Percentiles rank a stretch among this genome's conserved stretches.
Conservation (phyloP, 1,140 invertebrate genomes). For the Drosophila truncata region DNA sequence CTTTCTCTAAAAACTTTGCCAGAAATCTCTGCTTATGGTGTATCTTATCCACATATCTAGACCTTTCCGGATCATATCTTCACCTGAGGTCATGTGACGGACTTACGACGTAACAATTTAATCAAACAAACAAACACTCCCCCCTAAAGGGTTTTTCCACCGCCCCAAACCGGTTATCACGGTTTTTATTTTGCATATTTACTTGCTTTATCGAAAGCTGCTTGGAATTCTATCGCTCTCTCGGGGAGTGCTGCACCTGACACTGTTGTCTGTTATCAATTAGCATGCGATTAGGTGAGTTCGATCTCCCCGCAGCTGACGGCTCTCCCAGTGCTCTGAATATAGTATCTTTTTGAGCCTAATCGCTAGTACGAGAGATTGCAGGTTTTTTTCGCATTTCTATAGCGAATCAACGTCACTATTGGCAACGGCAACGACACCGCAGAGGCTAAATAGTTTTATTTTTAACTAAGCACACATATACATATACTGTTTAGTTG, state of each 20-base stretch:
- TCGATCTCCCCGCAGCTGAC: constrained; percentile 38
- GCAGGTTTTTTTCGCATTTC: constrained; percentile 39
- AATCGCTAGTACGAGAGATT: constrained; percentile 34
- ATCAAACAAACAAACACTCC: constrained; percentile 7
- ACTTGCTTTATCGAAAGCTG: constrained; percentile 33
- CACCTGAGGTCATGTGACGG: constrained; percentile 28
- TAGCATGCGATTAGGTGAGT: constrained; percentile 43
- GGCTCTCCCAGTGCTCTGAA: constrained; percentile 23
- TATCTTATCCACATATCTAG: constrained; percentile 1
- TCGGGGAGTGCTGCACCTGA: constrained; percentile 45
- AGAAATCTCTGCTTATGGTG: background rate
- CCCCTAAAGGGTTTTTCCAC: constrained; percentile 30
- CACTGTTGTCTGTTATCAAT: constrained; percentile 52
- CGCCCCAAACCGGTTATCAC: constrained; percentile 45
- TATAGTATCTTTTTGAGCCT: constrained; percentile 1
- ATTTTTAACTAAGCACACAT: constrained; percentile 63
- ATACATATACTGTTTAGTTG: constrained; percentile 31
- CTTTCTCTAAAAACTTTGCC: too few relatives aligned
- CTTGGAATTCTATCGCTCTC: constrained; percentile 24
- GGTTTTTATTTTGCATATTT: constrained; percentile 41
- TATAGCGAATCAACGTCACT: constrained; percentile 59
- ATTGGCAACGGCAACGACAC: constrained; percentile 61
- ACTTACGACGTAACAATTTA: constrained; percentile 5
- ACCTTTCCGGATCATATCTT: constrained; percentile 9
- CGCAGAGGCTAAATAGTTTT: constrained; percentile 75